Conservation (phyloP, 2,888 invertebrate species). For the Xylota segnis region DNA sequence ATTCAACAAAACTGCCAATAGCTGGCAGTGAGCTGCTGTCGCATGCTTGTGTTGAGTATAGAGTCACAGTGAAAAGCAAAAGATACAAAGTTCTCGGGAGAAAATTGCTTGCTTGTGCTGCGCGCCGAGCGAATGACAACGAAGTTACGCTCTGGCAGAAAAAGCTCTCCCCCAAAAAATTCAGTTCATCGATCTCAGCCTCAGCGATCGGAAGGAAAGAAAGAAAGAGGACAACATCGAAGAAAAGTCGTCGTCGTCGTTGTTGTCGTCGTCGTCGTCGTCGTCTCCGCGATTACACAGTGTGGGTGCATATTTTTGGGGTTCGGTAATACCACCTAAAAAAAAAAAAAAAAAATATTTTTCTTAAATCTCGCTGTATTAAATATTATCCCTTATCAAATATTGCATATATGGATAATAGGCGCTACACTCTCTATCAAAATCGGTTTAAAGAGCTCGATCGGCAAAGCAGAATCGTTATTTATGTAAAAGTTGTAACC, state of each 20-base stretch:
- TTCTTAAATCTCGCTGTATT: neutral
- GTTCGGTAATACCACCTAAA: conserved; percentile 19
- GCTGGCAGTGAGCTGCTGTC: conserved; percentile 18
- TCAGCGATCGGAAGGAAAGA: conserved; percentile 81
- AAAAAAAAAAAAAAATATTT: neutral
- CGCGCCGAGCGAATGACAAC: conserved; percentile 31
- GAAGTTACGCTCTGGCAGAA: conserved; percentile 52
- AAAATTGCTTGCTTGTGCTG: conserved; percentile 23
- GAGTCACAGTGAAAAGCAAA: conserved; percentile 18
- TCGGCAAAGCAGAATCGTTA: conserved; percentile 50
- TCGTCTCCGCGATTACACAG: conserved; percentile 28
- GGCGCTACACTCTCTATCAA: conserved; percentile 30
- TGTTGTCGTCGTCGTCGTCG: too few species aligned
- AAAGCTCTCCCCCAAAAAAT: conserved; percentile 76
- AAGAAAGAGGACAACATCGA: conserved; percentile 29
- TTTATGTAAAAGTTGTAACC: conserved; percentile 44
- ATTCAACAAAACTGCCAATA: conserved; percentile 70
- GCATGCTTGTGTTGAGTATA: conserved; percentile 37
- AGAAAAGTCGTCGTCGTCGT: conserved; percentile 3
- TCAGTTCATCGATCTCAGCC: conserved; percentile 84
- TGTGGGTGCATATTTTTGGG: conserved; percentile 28
- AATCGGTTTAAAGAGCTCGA: conserved; percentile 67
- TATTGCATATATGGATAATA: conserved; percentile 68
- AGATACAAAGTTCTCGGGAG: conserved; percentile 35
- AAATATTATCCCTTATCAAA: conserved; percentile 53